These are phyloP conservation scores for Petrolisthes cinctipes DNA, from an alignment of 2,888 invertebrate genomes.

Conservation along the genomic window DNA sequence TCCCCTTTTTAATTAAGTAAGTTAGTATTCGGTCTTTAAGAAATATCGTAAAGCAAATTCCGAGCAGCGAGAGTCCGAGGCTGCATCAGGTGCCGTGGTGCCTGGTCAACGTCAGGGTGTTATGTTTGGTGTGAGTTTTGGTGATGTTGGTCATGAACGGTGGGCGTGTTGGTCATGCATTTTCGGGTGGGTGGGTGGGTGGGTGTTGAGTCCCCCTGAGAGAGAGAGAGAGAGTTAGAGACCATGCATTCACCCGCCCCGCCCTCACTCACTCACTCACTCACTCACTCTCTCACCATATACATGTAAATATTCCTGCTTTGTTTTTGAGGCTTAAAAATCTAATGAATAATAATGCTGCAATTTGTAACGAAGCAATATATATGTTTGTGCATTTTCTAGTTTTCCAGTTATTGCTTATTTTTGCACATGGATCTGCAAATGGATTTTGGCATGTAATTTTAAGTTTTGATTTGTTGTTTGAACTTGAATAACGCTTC, in stretches of 20 bases:
- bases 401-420: conserved; percentile 33
- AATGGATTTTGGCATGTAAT: conserved; percentile 47
- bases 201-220: neutral
- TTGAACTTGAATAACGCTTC: conserved; percentile 47
- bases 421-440: conserved; percentile 39
- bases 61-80: too few relatives aligned
- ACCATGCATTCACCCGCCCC: neutral
- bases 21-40: too few relatives aligned
- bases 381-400: conserved; percentile 24
- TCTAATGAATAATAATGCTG: conserved; percentile 38
- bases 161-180: neutral
- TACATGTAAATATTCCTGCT: neutral
- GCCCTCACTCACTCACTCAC: neutral
- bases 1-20: too few relatives aligned
- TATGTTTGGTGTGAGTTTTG: too few relatives aligned
- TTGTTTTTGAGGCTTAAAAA: conserved; percentile 14
- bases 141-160: too few relatives aligned
- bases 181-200: too few relatives aligned
- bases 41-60: too few relatives aligned
- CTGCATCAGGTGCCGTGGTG: too few relatives aligned
- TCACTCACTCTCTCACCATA: neutral
- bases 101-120: too few relatives aligned
- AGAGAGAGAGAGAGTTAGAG: neutral
- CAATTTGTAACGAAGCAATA: conserved; percentile 31
- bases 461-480: conserved; percentile 49